Base-by-base conservation (phyloP, 1,140 invertebrate genomes). In the Whitmania pigra region DNA sequence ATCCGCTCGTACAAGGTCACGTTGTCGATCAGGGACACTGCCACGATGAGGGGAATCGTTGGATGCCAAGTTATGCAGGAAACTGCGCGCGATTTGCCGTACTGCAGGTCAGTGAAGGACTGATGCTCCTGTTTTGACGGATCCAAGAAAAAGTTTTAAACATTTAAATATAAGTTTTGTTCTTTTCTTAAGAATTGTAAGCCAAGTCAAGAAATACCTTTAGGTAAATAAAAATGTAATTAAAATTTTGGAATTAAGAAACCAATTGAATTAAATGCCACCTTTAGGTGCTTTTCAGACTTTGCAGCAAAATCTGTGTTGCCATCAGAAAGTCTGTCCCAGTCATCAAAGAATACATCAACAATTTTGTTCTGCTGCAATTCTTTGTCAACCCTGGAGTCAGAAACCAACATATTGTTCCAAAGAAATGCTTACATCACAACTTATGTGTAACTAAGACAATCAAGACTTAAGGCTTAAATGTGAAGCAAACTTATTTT, bases 31-130 rank as follows among this genome's bases (percentile, higher is more conserved):
- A 82, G 77, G 20, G 82, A 76, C 57, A 83, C 80, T 18, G 82
- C 82, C 20, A 85, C 78, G 31, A 85, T 77, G 75, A 82, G 80
- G 75, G 79, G 79, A 17, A 83, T 78, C 4, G 77, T 78, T 17
- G 83, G 84, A 76, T 84, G 83, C 81, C 84, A 85, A 67, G 81
- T 80, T 73, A 84, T 83, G 36, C 77, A 78, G n/a, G 81, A 82
- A 20, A 84, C 82, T 18, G 77, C 78, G 70, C 83, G 82, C 57
- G 82, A 80, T 75, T 84, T 83, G 57, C 79, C 81, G 74, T 82
- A 82, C 75, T 82, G 78, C 13, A 84, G 76, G 71, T 84, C 83
- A 68, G 80, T 80, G 72, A 83, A 84, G 3, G 83, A 83, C 75
- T 84, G 83, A 76, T 82, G 84, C 71, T 85, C 83, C 79, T 83